phyloP scores from a whole-genome alignment of 2,113 vertebrate species.

The Dicaeum eximium region DNA sequence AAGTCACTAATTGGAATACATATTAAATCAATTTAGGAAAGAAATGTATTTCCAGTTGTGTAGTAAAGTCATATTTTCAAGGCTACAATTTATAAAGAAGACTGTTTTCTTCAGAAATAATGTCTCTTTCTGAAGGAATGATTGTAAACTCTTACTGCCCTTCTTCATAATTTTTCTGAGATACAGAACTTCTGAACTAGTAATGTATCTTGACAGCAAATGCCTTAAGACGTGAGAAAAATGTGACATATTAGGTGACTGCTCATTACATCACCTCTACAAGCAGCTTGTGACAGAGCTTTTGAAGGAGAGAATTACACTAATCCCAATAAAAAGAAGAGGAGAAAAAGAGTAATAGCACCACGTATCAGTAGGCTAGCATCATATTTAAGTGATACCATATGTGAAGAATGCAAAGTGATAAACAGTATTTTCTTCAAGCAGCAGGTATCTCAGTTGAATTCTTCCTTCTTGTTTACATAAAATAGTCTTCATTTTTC shows the following conservation, averaged over 20 bases:
- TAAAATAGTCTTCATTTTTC: neutral
- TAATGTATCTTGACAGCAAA: neutral
- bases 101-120: neutral
- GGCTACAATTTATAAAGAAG: neutral
- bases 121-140: neutral
- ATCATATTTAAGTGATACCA: neutral
- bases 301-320: neutral
- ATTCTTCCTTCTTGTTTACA: neutral
- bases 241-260: neutral
- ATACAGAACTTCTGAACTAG: neutral
- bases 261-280: neutral
- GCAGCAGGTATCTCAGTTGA: neutral
- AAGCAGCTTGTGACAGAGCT: neutral
- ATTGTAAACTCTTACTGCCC: neutral
- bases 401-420: neutral
- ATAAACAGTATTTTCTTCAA: neutral
- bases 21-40: neutral
- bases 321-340: neutral
- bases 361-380: neutral
- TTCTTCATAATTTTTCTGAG: neutral
- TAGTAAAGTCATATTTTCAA: neutral
- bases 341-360: neutral
- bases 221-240: neutral
- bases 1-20: neutral
- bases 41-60: neutral